Evolutionary conservation across 1,140 invertebrate genomes (phyloP).

Genomic region (Bombyx mandarina): DNA sequence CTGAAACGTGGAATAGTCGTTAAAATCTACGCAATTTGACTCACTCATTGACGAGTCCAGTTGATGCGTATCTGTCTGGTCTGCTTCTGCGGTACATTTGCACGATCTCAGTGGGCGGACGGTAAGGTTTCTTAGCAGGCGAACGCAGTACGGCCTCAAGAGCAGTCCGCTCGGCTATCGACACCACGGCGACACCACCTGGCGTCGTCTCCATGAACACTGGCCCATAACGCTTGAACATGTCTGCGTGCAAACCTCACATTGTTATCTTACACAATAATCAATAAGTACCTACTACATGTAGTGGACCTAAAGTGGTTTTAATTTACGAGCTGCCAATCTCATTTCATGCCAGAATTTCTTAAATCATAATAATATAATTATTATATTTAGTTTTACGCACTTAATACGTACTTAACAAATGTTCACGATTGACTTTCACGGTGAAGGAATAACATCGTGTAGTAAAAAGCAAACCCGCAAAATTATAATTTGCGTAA

Average conservation of each 20-base stretch:
- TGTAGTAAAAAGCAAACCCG: no score
- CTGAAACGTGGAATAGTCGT: no score
- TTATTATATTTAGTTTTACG: no score
- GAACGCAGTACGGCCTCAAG: conserved; percentile 83
- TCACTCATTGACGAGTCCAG: conserved; percentile 86
- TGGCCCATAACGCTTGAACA: conserved; percentile 80
- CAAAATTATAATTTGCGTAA: no score
- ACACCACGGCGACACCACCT: conserved; percentile 82
- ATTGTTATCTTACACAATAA: conserved; percentile 30
- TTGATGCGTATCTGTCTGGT: conserved; percentile 83
- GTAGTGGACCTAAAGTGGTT: no score
- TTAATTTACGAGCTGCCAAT: no score
- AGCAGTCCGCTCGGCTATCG: conserved; percentile 81
- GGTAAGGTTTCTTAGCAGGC: conserved; percentile 80
- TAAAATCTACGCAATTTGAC: conserved; percentile 9
- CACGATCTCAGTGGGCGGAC: conserved; percentile 87
- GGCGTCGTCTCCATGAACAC: conserved; percentile 84
- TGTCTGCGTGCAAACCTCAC: conserved; percentile 72
- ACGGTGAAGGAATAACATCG: no score
- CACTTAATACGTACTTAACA: no score
- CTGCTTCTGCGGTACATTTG: conserved; percentile 81
- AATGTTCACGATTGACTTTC: no score
- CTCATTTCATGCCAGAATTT: no score
- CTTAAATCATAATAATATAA: no score
- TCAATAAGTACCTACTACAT: not conserved